Evolutionary conservation across 2,797 vertebrate species (phyloP), one percentile per base, ranked within the genome.

Genomic region (Eulemur mongoz): DNA sequence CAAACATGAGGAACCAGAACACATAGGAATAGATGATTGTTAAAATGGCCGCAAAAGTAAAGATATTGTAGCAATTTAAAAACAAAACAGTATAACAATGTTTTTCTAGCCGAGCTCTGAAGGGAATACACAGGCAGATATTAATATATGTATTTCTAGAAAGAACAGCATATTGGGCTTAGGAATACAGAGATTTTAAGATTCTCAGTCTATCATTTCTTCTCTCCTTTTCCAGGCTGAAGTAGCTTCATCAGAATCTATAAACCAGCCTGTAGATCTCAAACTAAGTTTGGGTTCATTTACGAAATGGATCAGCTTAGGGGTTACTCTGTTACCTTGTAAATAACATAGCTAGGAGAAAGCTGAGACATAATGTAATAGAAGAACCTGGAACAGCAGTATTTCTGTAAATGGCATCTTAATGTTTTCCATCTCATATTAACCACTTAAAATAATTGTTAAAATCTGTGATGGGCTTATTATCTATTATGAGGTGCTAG

Each of bases 201-300:
- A 75, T 93, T 95, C 25, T 75, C 25, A 59, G 43, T 52, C 75
- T 95, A 45, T 92, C 70, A 78, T 93, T 85, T 96, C 57, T 73
- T 87, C 20, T 94, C 48, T 93, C 57, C 20, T 84, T 84, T 91
- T 35, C 59, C 50, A 92, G 32, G 69, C 43, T 89, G 61, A 95
- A 94, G 38, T 40, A 92, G 17, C 35, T 96, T 92, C 86, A 93
- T 65, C 59, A 50, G 45, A 95, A 83, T 93, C 90, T 85, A 69
- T 70, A 95, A 96, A 70, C 32, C 45, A 96, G 22, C 70, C 81
- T 93, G 20, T 35, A 93, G 52, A 81, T 91, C 57, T 84, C 75
- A 87, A 73, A 95, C 59, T 83, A 91, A 67, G 54, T 95, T 94
- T 92, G 27, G 63, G n/a, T 95, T 96, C 45, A 72, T 90, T 84